These are phyloP conservation scores for Ovis canadensis DNA, from an alignment of 2,113 vertebrate genomes.

Conservation along the genomic window DNA sequence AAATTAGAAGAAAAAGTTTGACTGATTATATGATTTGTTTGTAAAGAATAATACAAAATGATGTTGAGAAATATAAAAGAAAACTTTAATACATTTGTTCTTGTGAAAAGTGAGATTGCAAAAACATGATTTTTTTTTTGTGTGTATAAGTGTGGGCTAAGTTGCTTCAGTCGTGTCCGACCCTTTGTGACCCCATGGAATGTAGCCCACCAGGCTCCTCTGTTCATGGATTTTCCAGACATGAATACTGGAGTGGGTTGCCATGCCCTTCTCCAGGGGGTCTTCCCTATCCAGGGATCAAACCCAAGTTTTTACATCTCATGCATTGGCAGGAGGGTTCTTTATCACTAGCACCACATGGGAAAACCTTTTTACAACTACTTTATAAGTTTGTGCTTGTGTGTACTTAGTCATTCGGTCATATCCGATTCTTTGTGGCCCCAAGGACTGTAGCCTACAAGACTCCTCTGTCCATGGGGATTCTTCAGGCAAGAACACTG, in stretches of 20 bases:
- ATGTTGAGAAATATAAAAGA: not conserved
- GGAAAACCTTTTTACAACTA: not conserved
- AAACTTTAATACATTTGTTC: not conserved
- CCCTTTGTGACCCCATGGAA: not conserved
- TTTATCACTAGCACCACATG: not conserved
- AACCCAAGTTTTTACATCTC: not conserved
- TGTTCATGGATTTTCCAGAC: not conserved
- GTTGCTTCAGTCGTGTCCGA: not conserved
- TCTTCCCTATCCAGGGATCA: not conserved
- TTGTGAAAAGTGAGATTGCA: not conserved
- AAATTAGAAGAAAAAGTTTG: not conserved
- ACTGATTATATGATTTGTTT: not conserved
- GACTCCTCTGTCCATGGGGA: not conserved
- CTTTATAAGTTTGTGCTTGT: not conserved
- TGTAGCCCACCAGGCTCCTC: not conserved
- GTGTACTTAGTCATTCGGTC: not conserved
- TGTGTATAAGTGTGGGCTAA: not conserved
- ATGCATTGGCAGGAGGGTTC: not conserved
- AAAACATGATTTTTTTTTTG: not conserved
- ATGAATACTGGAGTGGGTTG: not conserved
- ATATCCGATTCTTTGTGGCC: not conserved
- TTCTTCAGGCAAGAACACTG: not conserved
- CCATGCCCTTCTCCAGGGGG: accelerated
- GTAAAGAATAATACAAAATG: not conserved
- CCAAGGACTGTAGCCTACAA: not conserved